Conservation (phyloP, 2,797 vertebrate genomes). For the Echeneis naucrates region DNA sequence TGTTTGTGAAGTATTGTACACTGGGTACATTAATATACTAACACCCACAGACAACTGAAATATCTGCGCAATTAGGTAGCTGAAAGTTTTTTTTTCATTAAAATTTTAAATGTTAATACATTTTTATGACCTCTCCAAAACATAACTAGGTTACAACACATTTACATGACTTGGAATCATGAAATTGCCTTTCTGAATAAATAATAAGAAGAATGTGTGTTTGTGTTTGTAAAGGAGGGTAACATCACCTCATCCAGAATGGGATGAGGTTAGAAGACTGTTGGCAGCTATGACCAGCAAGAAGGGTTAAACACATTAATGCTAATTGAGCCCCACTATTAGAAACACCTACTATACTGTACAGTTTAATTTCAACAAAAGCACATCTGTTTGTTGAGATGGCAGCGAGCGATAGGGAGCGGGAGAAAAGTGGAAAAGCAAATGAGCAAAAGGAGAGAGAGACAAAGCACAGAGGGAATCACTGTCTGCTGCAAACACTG, state of each 20-base stretch:
- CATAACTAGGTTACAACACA: too few species aligned
- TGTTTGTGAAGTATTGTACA: background rate
- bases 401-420: slow-evolving; percentile 46
- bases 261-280: slow-evolving; percentile 24
- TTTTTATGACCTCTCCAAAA: background rate
- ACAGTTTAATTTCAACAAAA: slow-evolving; percentile 74
- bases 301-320: slow-evolving; percentile 46
- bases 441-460: slow-evolving; percentile 60
- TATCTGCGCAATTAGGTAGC: background rate
- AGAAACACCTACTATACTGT: slow-evolving; percentile 62
- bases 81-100: too few species aligned
- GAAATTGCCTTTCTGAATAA: too few species aligned
- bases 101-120: too few species aligned
- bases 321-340: slow-evolving; percentile 40
- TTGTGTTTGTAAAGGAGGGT: slow-evolving; percentile 7
- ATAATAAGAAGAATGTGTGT: too few species aligned
- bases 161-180: too few species aligned
- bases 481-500: slow-evolving; percentile 81
- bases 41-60: background rate
- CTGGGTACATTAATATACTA: too few species aligned
- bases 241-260: slow-evolving; percentile 22
- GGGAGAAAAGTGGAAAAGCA: slow-evolving; percentile 47
- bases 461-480: slow-evolving; percentile 80
- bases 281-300: slow-evolving; percentile 19
- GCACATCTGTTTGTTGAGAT: slow-evolving; percentile 68